Evolutionary conservation across 2,888 invertebrate genomes (phyloP).

Genomic region (Blastobasis adustella): DNA sequence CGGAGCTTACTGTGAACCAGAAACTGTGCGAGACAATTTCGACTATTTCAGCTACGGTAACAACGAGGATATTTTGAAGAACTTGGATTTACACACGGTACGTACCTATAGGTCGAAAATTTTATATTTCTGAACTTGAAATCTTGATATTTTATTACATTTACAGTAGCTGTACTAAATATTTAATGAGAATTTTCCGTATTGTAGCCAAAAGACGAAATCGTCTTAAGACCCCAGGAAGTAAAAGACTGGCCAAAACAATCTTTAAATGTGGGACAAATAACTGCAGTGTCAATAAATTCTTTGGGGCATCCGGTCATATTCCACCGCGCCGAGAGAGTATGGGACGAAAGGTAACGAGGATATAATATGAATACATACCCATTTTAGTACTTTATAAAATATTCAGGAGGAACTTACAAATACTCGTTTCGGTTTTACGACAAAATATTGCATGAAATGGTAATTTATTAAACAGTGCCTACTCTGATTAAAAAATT

Average conservation of each 20-base stretch:
- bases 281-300: conserved; percentile 90
- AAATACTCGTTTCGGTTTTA: too few species aligned
- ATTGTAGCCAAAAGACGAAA: conserved; percentile 61
- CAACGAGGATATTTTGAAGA: conserved; percentile 56
- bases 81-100: conserved; percentile 56
- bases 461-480: too few species aligned
- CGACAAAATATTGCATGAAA: too few species aligned
- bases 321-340: conserved; percentile 87
- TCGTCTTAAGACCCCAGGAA: conserved; percentile 76
- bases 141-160: neutral
- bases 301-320: conserved; percentile 85
- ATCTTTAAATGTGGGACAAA: conserved; percentile 83
- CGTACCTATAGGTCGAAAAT: conserved; percentile 18
- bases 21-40: conserved; percentile 61
- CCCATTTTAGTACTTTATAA: too few species aligned
- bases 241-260: conserved; percentile 78
- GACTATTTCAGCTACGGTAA: conserved; percentile 64
- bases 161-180: neutral
- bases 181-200: neutral
- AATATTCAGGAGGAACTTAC: too few species aligned
- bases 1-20: conserved; percentile 55
- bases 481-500: too few species aligned
- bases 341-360: conserved; percentile 82
- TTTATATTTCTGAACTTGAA: conserved; percentile 1
- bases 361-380: too few species aligned